Evolutionary conservation across 2,113 vertebrate species (phyloP).

Genomic region (Leuciscus idus): DNA sequence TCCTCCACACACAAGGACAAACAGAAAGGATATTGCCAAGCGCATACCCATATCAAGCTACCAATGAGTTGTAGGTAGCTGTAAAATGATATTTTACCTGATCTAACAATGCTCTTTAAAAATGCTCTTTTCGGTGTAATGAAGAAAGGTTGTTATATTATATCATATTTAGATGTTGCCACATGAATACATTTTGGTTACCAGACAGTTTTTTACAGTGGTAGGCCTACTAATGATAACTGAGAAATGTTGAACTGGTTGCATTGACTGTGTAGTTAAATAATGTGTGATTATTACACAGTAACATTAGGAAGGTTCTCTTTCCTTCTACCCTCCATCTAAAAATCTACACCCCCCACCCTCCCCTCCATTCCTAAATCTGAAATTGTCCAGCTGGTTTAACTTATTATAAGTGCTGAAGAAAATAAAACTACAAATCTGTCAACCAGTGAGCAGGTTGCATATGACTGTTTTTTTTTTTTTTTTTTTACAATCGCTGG

Average conservation of each 20-base stretch:
- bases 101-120: background rate
- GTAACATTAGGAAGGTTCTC: background rate
- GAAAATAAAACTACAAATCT: conserved; percentile 12
- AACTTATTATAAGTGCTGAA: conserved; percentile 1
- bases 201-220: background rate
- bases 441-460: conserved; percentile 27
- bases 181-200: background rate
- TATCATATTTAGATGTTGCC: no score
- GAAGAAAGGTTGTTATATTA: no score
- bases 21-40: background rate
- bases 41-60: background rate
- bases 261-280: background rate
- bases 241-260: background rate
- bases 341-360: background rate
- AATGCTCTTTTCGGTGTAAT: background rate
- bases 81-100: background rate
- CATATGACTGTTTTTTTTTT: background rate
- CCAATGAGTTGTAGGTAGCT: background rate
- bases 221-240: background rate
- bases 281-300: background rate
- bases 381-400: conserved; percentile 1
- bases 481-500: no score
- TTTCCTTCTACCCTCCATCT: background rate
- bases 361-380: background rate
- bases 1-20: background rate